These are phyloP conservation scores for Carassius gibelio DNA, from an alignment of 2,113 vertebrate genomes.

Conservation along the genomic window DNA sequence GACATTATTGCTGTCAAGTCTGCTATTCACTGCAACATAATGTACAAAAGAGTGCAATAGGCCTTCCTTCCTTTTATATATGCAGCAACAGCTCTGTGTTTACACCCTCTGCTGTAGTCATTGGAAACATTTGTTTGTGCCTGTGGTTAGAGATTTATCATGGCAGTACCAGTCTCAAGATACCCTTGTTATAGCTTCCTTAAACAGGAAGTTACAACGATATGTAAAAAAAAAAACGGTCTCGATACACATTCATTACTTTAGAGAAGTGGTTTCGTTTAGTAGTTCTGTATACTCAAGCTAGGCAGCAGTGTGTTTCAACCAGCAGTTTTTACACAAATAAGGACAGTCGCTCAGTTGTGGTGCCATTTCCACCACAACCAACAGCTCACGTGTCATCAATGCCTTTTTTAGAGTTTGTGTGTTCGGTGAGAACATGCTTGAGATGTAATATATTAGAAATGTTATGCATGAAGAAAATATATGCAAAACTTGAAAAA, in stretches of 20 bases:
- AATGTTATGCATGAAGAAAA: not conserved
- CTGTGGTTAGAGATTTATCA: not conserved
- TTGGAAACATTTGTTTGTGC: not conserved
- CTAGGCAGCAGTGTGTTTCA: not conserved
- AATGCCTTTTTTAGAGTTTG: not conserved
- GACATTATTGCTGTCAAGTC: not conserved
- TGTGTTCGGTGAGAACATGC: not conserved
- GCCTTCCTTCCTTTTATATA: no score
- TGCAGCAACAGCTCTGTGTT: not conserved
- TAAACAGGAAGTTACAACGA: constrained; percentile 7
- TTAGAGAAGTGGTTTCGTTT: not conserved
- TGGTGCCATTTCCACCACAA: not conserved
- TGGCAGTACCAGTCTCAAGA: not conserved
- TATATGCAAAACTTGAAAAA: not conserved
- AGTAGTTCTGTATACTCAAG: not conserved
- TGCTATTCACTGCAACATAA: not conserved
- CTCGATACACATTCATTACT: not conserved
- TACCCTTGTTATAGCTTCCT: not conserved
- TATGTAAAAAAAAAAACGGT: not conserved
- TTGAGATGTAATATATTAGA: not conserved
- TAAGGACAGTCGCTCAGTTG: not conserved
- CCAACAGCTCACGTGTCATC: not conserved
- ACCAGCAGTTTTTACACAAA: not conserved
- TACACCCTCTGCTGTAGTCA: constrained; percentile 2
- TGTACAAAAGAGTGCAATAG: not conserved